Base-by-base conservation (phyloP, 2,888 invertebrate species). In the Timandra comae region DNA sequence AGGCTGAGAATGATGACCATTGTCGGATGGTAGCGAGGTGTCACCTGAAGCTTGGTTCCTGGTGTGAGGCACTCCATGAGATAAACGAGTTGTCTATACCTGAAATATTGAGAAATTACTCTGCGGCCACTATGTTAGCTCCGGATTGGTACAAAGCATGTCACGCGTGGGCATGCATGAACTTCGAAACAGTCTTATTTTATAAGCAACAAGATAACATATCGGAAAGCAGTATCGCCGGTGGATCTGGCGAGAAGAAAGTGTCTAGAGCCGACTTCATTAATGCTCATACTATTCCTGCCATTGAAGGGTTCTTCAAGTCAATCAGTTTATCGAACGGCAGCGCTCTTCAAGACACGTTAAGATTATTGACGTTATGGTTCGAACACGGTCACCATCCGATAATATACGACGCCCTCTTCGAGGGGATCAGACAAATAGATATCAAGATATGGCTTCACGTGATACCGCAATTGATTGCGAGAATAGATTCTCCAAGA, bases 361-460 rank as follows among this genome's bases (percentile, higher is more conserved):
- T 99, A 10, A 90, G 98, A 9, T 85, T 99, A 19, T 74, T 99
- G 13, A 99, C 99, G 0, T 79, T 99, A 1, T 98, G 99, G 98
- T 99, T 99, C 68, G 98, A 99, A 64, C 97, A 98, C 62, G 98
- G 98, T 0, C 96, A 98, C 50, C 92, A 94, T 79, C 90, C 93
- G 0, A 94, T 95, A 52, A 96, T 99, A 1, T 94, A 97, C 65
- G 97, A 98, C 43, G 96, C 97, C 0, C 88, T 99, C 29, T 90
- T 92, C 9, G 97, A 97, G 51, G 98, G 98, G 0, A 93, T 99
- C 49, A 90, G 95, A 48, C 90, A 94, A 21, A 97, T 99, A 20
- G 96, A 98, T 56, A 96, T 99, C 33, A 97, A 98, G 63, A 99
- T 98, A 25, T 99, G 99, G 99, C 86, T 99, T 7, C 99, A 99